Conservation (phyloP, 2,797 vertebrate species). For the Poeciliopsis turneri region DNA sequence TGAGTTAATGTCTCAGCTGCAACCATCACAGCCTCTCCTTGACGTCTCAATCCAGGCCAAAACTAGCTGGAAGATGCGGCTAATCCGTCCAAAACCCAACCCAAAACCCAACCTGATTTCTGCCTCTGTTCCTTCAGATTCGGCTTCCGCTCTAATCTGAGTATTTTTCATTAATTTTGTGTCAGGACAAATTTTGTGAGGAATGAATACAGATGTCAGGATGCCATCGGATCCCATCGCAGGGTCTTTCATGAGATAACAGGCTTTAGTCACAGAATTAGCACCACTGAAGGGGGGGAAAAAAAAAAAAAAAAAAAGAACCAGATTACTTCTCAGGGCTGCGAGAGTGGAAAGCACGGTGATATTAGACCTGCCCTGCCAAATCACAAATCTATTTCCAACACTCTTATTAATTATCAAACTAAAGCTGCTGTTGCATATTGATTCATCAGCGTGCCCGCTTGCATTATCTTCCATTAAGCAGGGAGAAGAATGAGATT, state of each 20-base stretch:
- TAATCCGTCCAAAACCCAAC: constrained; percentile 72
- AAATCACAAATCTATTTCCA: constrained; percentile 84
- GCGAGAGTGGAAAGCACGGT: constrained; percentile 48
- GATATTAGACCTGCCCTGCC: constrained; percentile 77
- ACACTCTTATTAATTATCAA: constrained; percentile 83
- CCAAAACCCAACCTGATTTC: constrained; percentile 62
- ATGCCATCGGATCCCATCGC: constrained; percentile 80
- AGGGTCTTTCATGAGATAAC: constrained; percentile 83
- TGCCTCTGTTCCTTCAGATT: constrained; percentile 43
- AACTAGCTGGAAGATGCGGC: constrained; percentile 17
- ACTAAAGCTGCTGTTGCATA: constrained; percentile 82
- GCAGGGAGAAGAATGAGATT: constrained; percentile 79
- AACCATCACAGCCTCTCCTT: background rate
- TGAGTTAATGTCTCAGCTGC: constrained; percentile 6
- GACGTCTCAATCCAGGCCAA: constrained; percentile 39
- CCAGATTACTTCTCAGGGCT: constrained; percentile 71
- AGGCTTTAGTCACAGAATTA: constrained; percentile 85
- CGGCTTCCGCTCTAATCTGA: constrained; percentile 77
- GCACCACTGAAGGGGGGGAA: constrained; percentile 58
- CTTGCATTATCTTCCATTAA: constrained; percentile 84
- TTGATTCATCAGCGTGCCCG: constrained; percentile 79
- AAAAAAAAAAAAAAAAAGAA: constrained; percentile 43
- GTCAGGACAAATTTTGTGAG: constrained; percentile 81
- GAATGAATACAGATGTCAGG: constrained; percentile 85
- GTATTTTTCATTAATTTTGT: constrained; percentile 78